Evolutionary conservation across 2,797 vertebrate species (phyloP).

Genomic region (Heliangelus exortis): DNA sequence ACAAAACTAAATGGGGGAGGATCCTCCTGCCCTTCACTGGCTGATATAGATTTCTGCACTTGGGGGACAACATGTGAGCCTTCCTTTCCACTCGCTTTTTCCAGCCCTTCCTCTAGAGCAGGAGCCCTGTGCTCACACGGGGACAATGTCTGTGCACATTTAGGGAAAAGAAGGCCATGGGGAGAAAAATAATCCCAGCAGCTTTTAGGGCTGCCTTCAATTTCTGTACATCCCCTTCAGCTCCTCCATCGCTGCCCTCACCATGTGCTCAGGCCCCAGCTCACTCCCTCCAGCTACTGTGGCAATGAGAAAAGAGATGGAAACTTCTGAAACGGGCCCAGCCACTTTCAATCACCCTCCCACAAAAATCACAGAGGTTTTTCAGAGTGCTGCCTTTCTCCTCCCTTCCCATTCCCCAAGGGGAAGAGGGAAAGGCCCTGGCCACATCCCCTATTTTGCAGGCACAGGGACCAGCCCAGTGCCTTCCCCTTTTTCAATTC

Average conservation of each 20-base stretch:
- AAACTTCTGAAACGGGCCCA: background rate
- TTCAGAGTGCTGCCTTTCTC: background rate
- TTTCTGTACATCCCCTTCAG: background rate
- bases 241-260: background rate
- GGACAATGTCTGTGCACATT: background rate
- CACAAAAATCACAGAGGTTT: background rate
- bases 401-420: background rate
- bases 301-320: background rate
- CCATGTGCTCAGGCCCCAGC: rapidly evolving
- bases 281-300: background rate
- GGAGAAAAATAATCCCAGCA: background rate
- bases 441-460: slow-evolving; percentile 17
- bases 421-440: slow-evolving; percentile 32
- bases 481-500: slow-evolving; percentile 40
- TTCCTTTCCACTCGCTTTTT: background rate
- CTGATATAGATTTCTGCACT: slow-evolving; percentile 23
- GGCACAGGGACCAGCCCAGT: background rate
- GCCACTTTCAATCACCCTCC: background rate
- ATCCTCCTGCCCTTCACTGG: slow-evolving; percentile 4
- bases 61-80: background rate
- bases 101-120: background rate
- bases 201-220: background rate
- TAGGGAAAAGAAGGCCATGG: background rate
- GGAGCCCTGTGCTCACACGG: background rate
- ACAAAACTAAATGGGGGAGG: slow-evolving; percentile 38